Percentiles rank a stretch among this genome's conserved stretches.
Conservation (phyloP, 2,797 vertebrate genomes). For the Carcharodon carcharias region DNA sequence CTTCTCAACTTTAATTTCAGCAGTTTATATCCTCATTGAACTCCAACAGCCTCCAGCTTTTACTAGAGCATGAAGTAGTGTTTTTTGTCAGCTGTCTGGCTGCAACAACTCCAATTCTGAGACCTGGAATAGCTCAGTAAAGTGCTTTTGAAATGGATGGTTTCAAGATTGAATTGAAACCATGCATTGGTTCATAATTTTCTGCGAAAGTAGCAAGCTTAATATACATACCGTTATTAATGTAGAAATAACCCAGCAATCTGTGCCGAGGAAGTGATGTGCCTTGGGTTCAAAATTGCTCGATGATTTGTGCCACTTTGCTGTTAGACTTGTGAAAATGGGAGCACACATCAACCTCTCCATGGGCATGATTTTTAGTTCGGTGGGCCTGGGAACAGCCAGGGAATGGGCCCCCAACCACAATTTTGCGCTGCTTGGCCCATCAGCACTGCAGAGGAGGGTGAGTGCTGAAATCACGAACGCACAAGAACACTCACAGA, state of each 20-base stretch:
- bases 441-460: too few relatives aligned
- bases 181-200: not conserved
- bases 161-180: not conserved
- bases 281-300: too few relatives aligned
- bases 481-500: too few relatives aligned
- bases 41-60: not conserved
- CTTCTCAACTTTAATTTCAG: not conserved
- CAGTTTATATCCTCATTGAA: not conserved
- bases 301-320: too few relatives aligned
- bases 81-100: not conserved
- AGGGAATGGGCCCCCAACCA: too few relatives aligned
- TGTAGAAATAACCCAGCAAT: not conserved
- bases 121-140: not conserved
- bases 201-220: not conserved
- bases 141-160: not conserved
- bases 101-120: not conserved
- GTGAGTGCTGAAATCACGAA: too few relatives aligned
- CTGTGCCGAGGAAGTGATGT: not conserved
- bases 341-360: too few relatives aligned
- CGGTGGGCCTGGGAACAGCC: too few relatives aligned
- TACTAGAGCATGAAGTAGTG: not conserved
- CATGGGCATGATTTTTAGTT: too few relatives aligned
- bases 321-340: too few relatives aligned
- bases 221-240: not conserved
- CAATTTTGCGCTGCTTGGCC: too few relatives aligned